These are phyloP conservation scores for Octopus sinensis DNA, from an alignment of 1,140 invertebrate species.

Conservation along the genomic window DNA sequence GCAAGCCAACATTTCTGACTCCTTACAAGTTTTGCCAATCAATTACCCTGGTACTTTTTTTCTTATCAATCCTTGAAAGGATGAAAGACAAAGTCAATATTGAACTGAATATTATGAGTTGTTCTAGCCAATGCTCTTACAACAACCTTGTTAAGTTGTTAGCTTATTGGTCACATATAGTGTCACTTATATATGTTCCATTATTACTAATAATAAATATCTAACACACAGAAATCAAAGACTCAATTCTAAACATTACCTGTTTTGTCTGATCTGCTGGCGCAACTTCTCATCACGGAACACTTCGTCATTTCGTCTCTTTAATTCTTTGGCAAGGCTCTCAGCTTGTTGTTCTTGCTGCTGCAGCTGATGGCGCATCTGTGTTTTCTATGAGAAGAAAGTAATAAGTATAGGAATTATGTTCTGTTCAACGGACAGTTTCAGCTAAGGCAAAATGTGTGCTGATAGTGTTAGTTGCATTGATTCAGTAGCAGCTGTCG, in stretches of 20 bases:
- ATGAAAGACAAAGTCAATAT: not conserved
- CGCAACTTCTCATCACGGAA: slow-evolving; percentile 55
- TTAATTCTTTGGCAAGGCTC: slow-evolving; percentile 49
- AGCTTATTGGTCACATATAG: not conserved
- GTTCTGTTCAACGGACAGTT: too few species aligned
- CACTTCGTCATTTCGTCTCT: slow-evolving; percentile 48
- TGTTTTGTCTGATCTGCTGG: slow-evolving; percentile 55
- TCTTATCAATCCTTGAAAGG: not conserved
- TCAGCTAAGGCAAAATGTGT: too few species aligned
- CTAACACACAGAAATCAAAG: not conserved
- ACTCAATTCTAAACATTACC: slow-evolving; percentile 31
- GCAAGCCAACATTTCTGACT: too few species aligned
- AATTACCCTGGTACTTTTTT: too few species aligned
- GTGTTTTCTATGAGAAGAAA: too few species aligned
- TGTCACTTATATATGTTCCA: not conserved
- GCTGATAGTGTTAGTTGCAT: too few species aligned
- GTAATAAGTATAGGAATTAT: too few species aligned
- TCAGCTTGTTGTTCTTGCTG: slow-evolving; percentile 53
- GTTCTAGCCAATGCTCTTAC: not conserved
- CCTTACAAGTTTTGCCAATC: too few species aligned
- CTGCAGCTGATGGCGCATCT: not conserved
- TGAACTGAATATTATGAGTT: not conserved
- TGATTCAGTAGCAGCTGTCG: too few species aligned
- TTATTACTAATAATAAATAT: not conserved
- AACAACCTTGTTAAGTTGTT: not conserved